Percentiles rank a stretch among this genome's conserved stretches.
Evolutionary conservation across 2,888 invertebrate species (phyloP).

Genomic region (Plagodis pulveraria): DNA sequence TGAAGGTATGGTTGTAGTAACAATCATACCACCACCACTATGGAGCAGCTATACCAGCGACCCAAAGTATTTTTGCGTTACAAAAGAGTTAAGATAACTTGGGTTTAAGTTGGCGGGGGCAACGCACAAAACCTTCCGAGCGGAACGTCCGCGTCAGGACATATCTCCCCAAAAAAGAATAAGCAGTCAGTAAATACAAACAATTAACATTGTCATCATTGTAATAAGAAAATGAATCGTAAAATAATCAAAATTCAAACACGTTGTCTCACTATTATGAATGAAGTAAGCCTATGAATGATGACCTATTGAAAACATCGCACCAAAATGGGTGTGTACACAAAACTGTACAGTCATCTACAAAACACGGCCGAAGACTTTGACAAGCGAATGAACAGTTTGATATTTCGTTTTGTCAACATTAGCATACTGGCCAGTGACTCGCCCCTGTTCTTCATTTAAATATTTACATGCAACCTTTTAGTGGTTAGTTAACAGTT

Average conservation of each 20-base stretch:
- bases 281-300: conserved; percentile 53
- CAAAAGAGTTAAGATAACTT: no score
- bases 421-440: conserved; percentile 79
- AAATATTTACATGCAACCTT: conserved; percentile 65
- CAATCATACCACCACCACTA: no score
- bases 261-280: conserved; percentile 41
- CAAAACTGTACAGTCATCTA: conserved; percentile 77
- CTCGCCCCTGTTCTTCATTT: conserved; percentile 59
- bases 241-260: conserved; percentile 32
- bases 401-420: conserved; percentile 71
- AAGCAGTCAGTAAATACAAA: no score
- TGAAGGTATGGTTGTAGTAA: no score
- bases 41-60: no score
- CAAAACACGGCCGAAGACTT: conserved; percentile 60
- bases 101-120: no score
- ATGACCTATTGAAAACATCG: conserved; percentile 63
- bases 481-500: conserved; percentile 50
- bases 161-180: no score
- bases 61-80: no score
- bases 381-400: conserved; percentile 65
- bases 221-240: conserved; percentile 19
- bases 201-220: no score
- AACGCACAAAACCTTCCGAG: no score
- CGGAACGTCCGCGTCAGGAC: no score
- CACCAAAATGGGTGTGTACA: conserved; percentile 69